These are phyloP conservation scores for Margaritifera margaritifera DNA, from an alignment of 2,888 invertebrate genomes.

Conservation along the genomic window DNA sequence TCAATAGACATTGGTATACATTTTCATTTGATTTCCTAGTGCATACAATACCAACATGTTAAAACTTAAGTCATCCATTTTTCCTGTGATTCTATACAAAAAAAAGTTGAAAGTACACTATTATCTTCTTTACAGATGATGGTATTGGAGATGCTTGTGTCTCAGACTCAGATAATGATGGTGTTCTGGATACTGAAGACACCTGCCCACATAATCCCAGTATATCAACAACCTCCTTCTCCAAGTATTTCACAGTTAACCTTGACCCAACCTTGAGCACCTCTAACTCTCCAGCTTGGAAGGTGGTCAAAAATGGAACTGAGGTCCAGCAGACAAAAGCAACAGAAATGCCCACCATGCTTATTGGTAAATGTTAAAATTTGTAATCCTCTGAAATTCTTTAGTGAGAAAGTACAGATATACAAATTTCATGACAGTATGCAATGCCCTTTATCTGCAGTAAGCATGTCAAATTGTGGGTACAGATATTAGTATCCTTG, in stretches of 20 bases:
- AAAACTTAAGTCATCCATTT: too few relatives aligned
- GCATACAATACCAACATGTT: too few relatives aligned
- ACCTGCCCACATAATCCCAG: conserved; percentile 83
- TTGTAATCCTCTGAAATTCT: neutral
- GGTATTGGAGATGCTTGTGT: conserved; percentile 88
- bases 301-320: conserved; percentile 42
- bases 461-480: neutral
- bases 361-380: conserved; percentile 46
- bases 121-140: conserved; percentile 77
- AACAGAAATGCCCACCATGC: conserved; percentile 54
- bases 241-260: conserved; percentile 37
- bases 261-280: conserved; percentile 39
- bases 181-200: conserved; percentile 83
- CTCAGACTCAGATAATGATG: conserved; percentile 88
- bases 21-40: too few relatives aligned
- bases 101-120: neutral
- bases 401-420: neutral
- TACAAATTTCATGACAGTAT: neutral
- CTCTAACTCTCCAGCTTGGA: conserved; percentile 35
- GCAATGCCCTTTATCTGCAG: neutral
- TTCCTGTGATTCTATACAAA: neutral
- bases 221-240: conserved; percentile 39
- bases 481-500: neutral
- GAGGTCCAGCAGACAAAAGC: conserved; percentile 48
- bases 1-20: too few relatives aligned